These are phyloP conservation scores for Linepithema humile DNA, from an alignment of 1,140 invertebrate species.

Conservation along the genomic window DNA sequence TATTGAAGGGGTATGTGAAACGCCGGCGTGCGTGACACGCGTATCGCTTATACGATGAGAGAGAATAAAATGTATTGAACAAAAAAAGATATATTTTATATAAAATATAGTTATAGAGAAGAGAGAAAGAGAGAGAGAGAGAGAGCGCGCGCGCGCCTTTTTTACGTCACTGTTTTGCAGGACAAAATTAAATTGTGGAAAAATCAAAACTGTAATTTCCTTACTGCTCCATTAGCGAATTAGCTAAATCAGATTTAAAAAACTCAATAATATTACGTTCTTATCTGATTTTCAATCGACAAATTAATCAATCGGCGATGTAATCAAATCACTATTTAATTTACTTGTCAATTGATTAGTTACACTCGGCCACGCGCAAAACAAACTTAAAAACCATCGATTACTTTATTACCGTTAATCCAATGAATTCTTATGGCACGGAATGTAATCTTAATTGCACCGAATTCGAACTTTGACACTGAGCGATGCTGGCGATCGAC, in stretches of 20 bases:
- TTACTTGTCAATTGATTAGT: not conserved
- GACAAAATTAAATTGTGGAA: not conserved
- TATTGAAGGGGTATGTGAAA: not conserved
- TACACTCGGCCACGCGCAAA: not conserved
- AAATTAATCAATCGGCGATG: not conserved
- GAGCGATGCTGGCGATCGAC: slow-evolving; percentile 51
- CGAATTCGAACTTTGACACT: slow-evolving; percentile 36
- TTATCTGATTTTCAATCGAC: not conserved
- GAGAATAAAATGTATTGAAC: no score
- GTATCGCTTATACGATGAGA: not conserved
- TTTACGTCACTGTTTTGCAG: no score
- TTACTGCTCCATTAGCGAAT: not conserved
- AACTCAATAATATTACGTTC: not conserved
- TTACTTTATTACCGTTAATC: not conserved
- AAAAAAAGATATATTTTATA: no score
- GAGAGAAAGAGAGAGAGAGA: no score
- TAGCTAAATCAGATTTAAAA: not conserved
- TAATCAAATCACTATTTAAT: slow-evolving; percentile 7
- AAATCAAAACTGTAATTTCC: not conserved
- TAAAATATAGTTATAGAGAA: no score
- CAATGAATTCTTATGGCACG: not conserved
- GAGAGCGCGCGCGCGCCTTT: no score
- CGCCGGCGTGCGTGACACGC: not conserved
- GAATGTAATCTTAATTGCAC: slow-evolving; percentile 8
- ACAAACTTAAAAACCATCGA: not conserved